Evolutionary conservation across 30 jellyfish, hydroid and myxozoan genomes (phyloP), one percentile per base, ranked within the genome.

Genomic region (Sanderia malayensis): DNA sequence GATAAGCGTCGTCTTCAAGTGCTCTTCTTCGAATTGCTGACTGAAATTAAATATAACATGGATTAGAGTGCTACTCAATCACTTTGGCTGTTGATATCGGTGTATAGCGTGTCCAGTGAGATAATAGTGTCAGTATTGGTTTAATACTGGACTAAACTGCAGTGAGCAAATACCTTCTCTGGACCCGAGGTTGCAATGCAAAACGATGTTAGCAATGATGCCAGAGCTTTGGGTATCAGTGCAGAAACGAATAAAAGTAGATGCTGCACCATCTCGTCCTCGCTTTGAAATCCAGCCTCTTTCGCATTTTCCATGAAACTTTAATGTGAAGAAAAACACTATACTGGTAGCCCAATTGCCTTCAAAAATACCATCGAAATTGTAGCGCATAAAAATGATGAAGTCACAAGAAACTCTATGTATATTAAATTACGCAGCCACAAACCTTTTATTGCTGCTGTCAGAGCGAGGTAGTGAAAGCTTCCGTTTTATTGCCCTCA

Each of bases 161-260:
- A n/a, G n/a, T n/a, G n/a, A n/a, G n/a, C n/a, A 25, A 46, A 17
- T 15, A 87, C 96, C 96, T 81, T 80, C 62, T 37, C 78, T 4
- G 80, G 46, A 1, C 96, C 96, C 17, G 94, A 70, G n/a, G 85
- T 73, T 22, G 92, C 92, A 1, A 87, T 45, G 66, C 86, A 84
- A 61, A 81, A 80, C 22, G 96, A 87, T 73, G 96, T 87, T 46
- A 87, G 84, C 34, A 87, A 31, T 18, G 96, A 87, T 2, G 94
- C 83, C 20, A 87, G 65, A 25, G 96, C 96, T 62, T 87, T 87
- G 10, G 96, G 96, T 26, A 87, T 87, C 27, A 87, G 34, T 9
- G 96, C 96, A 23, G 96, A 87, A 6, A 80, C 83, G 57, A 87
- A 87, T 9, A 87, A 49, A 45, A 87, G 84, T 1, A 87, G 27